Evolutionary conservation across 2,888 invertebrate genomes (phyloP).

Genomic region (Perdita meconis): DNA sequence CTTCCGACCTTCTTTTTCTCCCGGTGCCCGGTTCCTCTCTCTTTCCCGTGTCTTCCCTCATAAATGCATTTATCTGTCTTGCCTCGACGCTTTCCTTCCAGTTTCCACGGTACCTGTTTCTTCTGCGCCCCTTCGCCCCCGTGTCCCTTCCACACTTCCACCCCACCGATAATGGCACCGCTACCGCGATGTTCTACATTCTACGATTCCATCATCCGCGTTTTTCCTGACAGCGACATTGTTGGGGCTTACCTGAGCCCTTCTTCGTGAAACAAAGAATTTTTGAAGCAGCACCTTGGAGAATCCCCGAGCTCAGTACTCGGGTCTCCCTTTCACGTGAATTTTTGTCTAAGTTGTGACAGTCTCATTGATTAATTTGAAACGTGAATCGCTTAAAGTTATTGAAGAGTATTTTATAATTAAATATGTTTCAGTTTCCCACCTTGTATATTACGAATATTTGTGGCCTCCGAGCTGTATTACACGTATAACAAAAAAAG

Average conservation of each 20-base stretch:
- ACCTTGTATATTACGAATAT: too few species aligned
- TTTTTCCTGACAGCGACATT: conserved; percentile 26
- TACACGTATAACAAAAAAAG: too few species aligned
- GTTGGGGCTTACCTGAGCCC: conserved; percentile 18
- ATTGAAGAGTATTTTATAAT: too few species aligned
- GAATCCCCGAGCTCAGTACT: neutral
- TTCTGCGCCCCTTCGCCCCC: conserved; percentile 7
- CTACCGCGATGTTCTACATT: conserved; percentile 2
- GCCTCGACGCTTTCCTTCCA: conserved; percentile 40
- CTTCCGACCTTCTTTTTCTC: conserved; percentile 29
- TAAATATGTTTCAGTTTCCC: too few species aligned
- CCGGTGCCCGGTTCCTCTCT: conserved; percentile 19
- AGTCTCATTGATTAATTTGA: too few species aligned
- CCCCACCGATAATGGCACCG: neutral
- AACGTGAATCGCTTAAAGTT: too few species aligned
- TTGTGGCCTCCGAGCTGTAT: too few species aligned
- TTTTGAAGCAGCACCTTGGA: conserved; percentile 24
- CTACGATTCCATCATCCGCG: conserved; percentile 15
- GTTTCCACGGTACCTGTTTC: conserved; percentile 17
- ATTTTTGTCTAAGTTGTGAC: neutral
- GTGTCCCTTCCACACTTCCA: neutral
- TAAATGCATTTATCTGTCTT: conserved; percentile 55
- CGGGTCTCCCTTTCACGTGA: neutral
- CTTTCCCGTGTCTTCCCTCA: conserved; percentile 33
- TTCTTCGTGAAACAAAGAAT: conserved; percentile 13